Percentiles rank a stretch among this genome's conserved stretches.
Conservation (phyloP, 2,888 invertebrate genomes). For the Aplocera efformata region DNA sequence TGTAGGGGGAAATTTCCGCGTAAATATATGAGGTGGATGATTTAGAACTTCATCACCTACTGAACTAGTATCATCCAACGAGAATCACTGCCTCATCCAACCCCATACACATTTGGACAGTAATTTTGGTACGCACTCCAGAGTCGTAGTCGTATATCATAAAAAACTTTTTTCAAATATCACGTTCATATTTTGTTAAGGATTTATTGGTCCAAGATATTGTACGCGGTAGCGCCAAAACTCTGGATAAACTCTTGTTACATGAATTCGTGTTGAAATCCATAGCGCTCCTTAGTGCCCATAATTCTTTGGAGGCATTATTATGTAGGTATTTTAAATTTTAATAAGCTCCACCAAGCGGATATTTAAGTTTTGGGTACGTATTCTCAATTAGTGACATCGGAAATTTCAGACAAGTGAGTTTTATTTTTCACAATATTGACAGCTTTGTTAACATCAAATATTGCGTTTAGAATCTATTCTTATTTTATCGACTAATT, state of each 20-base stretch:
- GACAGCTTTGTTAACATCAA: too few species aligned
- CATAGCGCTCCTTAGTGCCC: conserved; percentile 12
- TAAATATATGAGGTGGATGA: too few species aligned
- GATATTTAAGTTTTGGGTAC: conserved; percentile 17
- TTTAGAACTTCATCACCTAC: too few species aligned
- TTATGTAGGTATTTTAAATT: conserved; percentile 27
- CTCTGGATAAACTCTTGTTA: conserved; percentile 27
- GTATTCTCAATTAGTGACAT: conserved; percentile 1
- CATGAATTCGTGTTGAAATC: conserved; percentile 18
- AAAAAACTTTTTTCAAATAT: conserved; percentile 31
- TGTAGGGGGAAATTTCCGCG: too few species aligned
- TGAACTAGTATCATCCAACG: too few species aligned
- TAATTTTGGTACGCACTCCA: too few species aligned
- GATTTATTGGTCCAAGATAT: conserved; percentile 48
- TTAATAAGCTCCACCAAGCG: conserved; percentile 25
- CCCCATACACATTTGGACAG: too few species aligned
- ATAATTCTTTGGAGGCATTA: conserved; percentile 21
- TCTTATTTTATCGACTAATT: too few species aligned
- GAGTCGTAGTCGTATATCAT: neutral
- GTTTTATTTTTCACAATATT: too few species aligned
- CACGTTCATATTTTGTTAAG: conserved; percentile 41
- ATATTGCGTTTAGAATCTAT: too few species aligned
- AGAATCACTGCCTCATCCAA: too few species aligned
- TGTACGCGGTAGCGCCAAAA: conserved; percentile 28
- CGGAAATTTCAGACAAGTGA: neutral